Evolutionary conservation across 2,888 invertebrate species (phyloP).

Genomic region (Notodonta dromedarius): DNA sequence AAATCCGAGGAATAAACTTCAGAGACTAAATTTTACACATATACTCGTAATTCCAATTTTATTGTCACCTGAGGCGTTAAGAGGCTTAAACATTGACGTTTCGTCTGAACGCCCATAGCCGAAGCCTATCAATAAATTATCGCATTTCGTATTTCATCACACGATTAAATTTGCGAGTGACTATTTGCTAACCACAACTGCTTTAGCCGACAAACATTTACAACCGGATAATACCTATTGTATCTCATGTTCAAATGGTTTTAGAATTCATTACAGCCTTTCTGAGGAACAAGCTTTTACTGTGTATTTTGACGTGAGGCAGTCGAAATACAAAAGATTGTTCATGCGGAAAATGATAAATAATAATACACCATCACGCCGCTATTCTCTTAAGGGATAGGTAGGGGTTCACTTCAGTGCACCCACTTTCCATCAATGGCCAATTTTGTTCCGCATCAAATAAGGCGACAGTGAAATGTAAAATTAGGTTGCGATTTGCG

Average conservation of each 20-base stretch:
- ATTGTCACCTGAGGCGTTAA: background rate
- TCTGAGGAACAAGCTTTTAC: background rate
- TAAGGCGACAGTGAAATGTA: no score
- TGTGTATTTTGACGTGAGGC: background rate
- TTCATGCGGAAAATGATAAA: no score
- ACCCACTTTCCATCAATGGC: no score
- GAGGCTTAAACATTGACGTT: background rate
- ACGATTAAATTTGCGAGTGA: constrained; percentile 27
- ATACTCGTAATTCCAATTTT: background rate
- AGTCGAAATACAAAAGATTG: no score
- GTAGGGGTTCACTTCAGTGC: no score
- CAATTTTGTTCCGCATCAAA: no score
- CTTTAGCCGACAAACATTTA: constrained; percentile 36
- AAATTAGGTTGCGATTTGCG: no score
- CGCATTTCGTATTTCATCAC: constrained; percentile 33
- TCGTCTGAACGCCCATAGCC: constrained; percentile 6
- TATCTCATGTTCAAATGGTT: constrained; percentile 7
- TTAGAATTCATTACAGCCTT: background rate
- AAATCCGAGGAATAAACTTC: background rate
- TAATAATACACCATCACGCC: no score
- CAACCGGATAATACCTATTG: constrained; percentile 23
- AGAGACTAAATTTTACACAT: constrained; percentile 6
- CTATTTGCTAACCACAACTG: constrained; percentile 30
- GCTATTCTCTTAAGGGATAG: no score
- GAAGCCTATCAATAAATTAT: constrained; percentile 38